A percentile compares a stretch with the other conserved stretches of the same genome.
phyloP scores from a whole-genome alignment of 2,113 vertebrate genomes.

The Corvus cornix region DNA sequence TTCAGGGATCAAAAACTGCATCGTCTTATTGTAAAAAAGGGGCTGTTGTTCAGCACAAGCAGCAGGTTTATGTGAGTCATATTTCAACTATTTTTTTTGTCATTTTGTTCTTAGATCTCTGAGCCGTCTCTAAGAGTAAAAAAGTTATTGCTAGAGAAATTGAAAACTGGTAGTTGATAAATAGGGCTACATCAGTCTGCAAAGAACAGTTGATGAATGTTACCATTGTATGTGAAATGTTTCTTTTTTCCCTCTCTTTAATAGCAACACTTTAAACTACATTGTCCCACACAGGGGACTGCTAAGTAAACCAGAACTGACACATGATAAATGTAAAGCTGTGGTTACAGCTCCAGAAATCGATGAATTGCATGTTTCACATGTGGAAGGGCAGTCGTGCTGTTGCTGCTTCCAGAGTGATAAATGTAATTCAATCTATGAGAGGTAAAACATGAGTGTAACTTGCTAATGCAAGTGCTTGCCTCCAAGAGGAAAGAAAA shows the following conservation, averaged over 20 bases:
- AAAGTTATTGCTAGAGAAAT: slow-evolving; percentile 8
- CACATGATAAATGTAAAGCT: slow-evolving; percentile 68
- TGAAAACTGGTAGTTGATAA: background rate
- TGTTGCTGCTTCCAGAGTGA: slow-evolving; percentile 63
- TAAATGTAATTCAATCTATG: slow-evolving; percentile 62
- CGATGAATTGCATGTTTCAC: slow-evolving; percentile 63
- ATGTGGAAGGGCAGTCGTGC: slow-evolving; percentile 38
- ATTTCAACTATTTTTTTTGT: slow-evolving; percentile 1
- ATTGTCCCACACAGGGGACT: slow-evolving; percentile 27
- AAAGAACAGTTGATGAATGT: slow-evolving; percentile 24
- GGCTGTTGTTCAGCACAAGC: background rate
- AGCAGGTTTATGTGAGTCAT: background rate
- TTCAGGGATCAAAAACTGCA: background rate
- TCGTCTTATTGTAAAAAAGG: background rate
- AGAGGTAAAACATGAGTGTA: slow-evolving; percentile 41
- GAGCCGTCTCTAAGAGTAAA: background rate
- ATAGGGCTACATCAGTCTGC: background rate
- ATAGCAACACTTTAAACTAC: slow-evolving; percentile 33
- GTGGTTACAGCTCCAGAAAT: slow-evolving; percentile 55
- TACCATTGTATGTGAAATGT: slow-evolving; percentile 19
- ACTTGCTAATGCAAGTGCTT: slow-evolving; percentile 1
- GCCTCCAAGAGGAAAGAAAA: background rate
- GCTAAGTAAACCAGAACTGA: slow-evolving; percentile 66
- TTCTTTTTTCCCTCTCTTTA: background rate
- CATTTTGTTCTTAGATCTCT: background rate